phyloP scores from a whole-genome alignment of 2,888 invertebrate genomes.

The Drosophila anomalata region DNA sequence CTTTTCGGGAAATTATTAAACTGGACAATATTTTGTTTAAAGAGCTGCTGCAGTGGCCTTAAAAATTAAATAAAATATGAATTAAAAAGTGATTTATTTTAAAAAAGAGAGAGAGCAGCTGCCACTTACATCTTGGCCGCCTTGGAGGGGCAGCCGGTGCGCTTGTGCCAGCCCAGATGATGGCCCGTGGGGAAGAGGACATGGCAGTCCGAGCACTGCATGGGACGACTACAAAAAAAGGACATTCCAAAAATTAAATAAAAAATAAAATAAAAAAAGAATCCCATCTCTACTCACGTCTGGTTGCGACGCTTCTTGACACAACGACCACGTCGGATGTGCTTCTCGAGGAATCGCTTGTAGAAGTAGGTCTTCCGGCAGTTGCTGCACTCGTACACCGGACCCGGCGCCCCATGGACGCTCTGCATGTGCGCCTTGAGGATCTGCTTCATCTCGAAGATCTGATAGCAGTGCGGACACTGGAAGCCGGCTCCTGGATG shows the following conservation, averaged over 20 bases:
- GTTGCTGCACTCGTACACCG: slow-evolving; percentile 83
- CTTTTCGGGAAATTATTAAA: slow-evolving; percentile 83
- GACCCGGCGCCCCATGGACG: slow-evolving; percentile 81
- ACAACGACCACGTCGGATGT: slow-evolving; percentile 82
- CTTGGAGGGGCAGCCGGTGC: slow-evolving; percentile 83
- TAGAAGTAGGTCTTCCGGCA: slow-evolving; percentile 83
- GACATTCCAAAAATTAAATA: too few relatives aligned
- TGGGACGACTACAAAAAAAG: slow-evolving; percentile 79
- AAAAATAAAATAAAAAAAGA: not conserved
- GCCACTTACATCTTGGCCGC: slow-evolving; percentile 81
- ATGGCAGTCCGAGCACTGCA: slow-evolving; percentile 83
- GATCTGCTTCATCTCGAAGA: slow-evolving; percentile 82
- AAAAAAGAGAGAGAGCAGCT: too few relatives aligned
- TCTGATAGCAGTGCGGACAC: slow-evolving; percentile 81
- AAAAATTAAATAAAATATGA: too few relatives aligned
- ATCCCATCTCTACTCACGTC: slow-evolving; percentile 70
- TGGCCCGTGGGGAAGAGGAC: slow-evolving; percentile 83
- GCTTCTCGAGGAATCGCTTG: slow-evolving; percentile 83
- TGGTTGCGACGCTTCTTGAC: slow-evolving; percentile 83
- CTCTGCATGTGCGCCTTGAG: slow-evolving; percentile 83
- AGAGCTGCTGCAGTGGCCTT: slow-evolving; percentile 82
- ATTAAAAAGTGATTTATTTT: too few relatives aligned
- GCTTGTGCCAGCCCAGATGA: slow-evolving; percentile 83
- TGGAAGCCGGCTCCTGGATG: slow-evolving; percentile 70
- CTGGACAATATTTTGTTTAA: slow-evolving; percentile 83